Evolutionary conservation across 2,113 vertebrate species (phyloP), one percentile per base, ranked within the genome.

Genomic region (Oncorhynchus keta): DNA sequence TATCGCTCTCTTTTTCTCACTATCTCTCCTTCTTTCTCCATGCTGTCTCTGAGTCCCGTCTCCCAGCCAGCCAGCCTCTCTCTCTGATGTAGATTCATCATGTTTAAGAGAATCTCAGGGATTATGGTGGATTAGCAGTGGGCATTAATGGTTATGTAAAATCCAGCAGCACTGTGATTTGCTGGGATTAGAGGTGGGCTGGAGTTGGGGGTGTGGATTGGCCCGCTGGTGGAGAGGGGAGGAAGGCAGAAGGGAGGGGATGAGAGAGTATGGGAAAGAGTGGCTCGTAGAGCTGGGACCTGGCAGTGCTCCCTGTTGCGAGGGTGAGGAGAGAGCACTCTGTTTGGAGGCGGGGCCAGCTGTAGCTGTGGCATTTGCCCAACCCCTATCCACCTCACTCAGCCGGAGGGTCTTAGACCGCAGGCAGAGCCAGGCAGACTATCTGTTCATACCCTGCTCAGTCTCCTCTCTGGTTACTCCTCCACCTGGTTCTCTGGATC

Each of bases 101-200:
- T 87, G 78, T 83, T 83, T 83, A 70, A 75, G 55, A 78, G 81
- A 79, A 74, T 55, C 73, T 79, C 71, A n/a, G 80, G 87, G 93
- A 93, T 95, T 94, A 93, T 81, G 24, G 24, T 76, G 71, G 92
- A 94, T 94, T 95, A 93, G 79, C 68, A 20, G 26, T 69, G 79
- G 87, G 84, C 81, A 88, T 90, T 88, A 92, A 89, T 82, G 77
- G 91, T 95, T 95, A 94, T 84, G 77, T 95, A 95, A 93, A 88
- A 74, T 72, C 88, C 86, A 90, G 91, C 79, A 28, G 79, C 83
- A 70, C 39, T 91, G 84, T 93, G 88, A 93, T 92, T 94, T 93
- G 84, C 83, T 81, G 81, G 88, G 94, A 95, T 96, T 95, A 94
- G 73, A 88, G 68, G 81, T 86, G 55, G n/a, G 12, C 76, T 45